Conservation (phyloP, 1,140 invertebrate genomes). For the Drosophila nigrodunni region DNA sequence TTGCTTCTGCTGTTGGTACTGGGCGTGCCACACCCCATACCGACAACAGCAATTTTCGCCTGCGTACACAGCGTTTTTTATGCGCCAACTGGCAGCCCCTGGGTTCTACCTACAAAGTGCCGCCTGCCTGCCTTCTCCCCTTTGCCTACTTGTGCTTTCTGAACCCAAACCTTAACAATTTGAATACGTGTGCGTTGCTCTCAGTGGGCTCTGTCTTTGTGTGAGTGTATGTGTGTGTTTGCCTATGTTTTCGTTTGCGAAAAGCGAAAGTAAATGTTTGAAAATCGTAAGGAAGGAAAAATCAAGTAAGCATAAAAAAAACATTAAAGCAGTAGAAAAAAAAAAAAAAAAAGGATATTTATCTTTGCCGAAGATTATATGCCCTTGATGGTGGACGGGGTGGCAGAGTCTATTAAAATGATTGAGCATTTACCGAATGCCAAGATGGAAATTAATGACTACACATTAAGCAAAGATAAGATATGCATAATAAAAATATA, state of each 20-base stretch:
- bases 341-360: conserved; percentile 44
- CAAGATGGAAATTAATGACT: conserved; percentile 27
- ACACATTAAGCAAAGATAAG: conserved; percentile 20
- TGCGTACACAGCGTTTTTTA: conserved; percentile 78
- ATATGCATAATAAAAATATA: conserved; percentile 27
- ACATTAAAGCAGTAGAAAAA: not conserved
- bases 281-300: conserved; percentile 83
- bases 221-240: conserved; percentile 55
- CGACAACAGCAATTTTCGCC: conserved; percentile 74
- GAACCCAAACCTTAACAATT: conserved; percentile 55
- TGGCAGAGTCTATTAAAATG: conserved; percentile 43
- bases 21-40: conserved; percentile 64
- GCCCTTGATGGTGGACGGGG: conserved; percentile 24
- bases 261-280: conserved; percentile 83
- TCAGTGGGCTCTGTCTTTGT: not conserved
- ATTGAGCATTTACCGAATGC: conserved; percentile 47
- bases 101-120: conserved; percentile 38
- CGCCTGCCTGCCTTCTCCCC: not conserved
- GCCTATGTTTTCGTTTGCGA: conserved; percentile 76
- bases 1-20: conserved; percentile 34
- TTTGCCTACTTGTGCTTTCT: not conserved
- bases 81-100: conserved; percentile 59
- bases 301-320: conserved; percentile 75
- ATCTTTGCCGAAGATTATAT: conserved; percentile 58
- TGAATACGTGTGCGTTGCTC: conserved; percentile 65